A percentile compares a stretch with the other conserved stretches of the same genome.
These are phyloP conservation scores for Sternotherus odoratus DNA, from an alignment of 2,797 vertebrate genomes.

Conservation along the genomic window DNA sequence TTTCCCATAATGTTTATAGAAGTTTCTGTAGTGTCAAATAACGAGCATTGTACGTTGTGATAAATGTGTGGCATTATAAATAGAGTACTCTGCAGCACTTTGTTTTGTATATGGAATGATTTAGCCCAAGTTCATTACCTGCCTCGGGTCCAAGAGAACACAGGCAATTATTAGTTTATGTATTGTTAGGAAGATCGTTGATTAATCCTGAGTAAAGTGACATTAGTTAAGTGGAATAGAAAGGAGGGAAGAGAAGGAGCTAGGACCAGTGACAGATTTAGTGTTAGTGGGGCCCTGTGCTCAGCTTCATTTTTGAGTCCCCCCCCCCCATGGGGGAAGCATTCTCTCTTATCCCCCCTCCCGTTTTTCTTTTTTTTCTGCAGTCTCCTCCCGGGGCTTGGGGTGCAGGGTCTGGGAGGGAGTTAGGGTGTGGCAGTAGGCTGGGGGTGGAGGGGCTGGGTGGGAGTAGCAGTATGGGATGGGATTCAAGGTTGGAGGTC, in stretches of 20 bases:
- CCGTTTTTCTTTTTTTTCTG: no score
- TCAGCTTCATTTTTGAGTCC: no score
- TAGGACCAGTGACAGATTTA: no score
- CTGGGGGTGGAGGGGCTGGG: no score
- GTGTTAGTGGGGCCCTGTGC: no score
- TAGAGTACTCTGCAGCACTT: constrained; percentile 32
- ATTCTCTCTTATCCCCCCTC: no score
- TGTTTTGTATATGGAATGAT: constrained; percentile 56
- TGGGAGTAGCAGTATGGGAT: no score
- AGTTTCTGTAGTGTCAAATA: constrained; percentile 16
- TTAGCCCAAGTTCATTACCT: constrained; percentile 66
- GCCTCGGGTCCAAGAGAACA: constrained; percentile 45
- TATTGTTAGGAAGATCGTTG: constrained; percentile 68
- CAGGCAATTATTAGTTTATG: constrained; percentile 66
- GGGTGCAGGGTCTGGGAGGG: no score
- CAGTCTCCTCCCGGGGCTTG: no score
- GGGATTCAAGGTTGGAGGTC: no score
- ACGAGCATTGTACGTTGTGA: neutral
- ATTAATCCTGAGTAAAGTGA: constrained; percentile 49
- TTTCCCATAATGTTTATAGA: constrained; percentile 12
- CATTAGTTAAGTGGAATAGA: constrained; percentile 21
- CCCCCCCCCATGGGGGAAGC: no score
- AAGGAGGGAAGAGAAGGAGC: neutral
- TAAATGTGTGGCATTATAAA: constrained; percentile 40
- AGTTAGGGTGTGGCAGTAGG: no score